phyloP scores from a whole-genome alignment of 2,113 vertebrate species.

The Charadrius vociferus region DNA sequence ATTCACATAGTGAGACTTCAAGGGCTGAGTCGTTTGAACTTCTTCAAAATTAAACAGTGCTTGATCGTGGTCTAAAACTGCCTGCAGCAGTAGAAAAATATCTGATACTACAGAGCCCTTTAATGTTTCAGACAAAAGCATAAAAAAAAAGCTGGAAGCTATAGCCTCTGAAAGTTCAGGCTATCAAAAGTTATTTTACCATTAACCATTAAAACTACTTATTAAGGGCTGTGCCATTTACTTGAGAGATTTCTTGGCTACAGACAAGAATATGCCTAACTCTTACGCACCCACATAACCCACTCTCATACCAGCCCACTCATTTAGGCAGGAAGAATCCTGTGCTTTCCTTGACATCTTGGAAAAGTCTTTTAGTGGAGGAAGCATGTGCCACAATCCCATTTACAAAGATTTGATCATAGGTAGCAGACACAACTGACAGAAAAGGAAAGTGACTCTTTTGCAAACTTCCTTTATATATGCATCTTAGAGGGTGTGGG shows the following conservation, averaged over 20 bases:
- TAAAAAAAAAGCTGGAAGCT: not conserved
- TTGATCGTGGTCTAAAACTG: not conserved
- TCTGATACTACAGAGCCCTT: not conserved
- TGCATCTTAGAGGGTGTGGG: not conserved
- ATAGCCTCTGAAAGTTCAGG: not conserved
- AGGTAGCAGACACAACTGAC: not conserved
- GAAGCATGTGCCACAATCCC: rapidly evolving
- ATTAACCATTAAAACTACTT: not conserved
- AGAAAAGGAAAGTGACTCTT: not conserved
- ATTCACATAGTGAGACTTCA: not conserved
- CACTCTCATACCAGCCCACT: not conserved
- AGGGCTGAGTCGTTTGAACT: not conserved
- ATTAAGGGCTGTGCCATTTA: not conserved
- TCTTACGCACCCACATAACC: too few species aligned
- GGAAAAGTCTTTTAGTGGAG: not conserved
- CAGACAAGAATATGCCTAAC: rapidly evolving
- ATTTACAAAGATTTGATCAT: not conserved
- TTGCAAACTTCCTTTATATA: not conserved
- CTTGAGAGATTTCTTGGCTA: not conserved
- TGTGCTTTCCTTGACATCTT: not conserved
- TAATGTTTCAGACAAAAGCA: not conserved
- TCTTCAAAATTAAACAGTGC: not conserved
- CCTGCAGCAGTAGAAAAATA: not conserved
- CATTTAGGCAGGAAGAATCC: not conserved
- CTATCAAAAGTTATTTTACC: not conserved